Conservation (phyloP, 2,113 vertebrate species). For the Xiphorhynchus elegans region DNA sequence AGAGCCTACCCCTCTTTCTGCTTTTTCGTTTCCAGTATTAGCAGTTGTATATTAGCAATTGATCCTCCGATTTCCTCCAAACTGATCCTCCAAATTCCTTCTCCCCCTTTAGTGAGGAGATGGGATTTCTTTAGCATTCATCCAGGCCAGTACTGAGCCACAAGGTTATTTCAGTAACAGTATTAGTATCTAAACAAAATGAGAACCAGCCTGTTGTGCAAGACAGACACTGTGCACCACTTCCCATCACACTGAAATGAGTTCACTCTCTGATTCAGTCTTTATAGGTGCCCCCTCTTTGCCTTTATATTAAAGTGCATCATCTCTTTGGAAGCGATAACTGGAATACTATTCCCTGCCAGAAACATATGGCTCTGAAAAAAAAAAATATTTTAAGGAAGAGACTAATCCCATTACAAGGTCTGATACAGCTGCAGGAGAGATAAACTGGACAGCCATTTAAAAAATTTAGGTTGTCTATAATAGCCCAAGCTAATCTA, state of each 20-base stretch:
- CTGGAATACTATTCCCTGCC: neutral
- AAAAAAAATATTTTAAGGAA: conserved; percentile 16
- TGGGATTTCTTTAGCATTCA: neutral
- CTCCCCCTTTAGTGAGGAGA: neutral
- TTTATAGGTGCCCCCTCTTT: neutral
- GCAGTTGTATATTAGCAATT: neutral
- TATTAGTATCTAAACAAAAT: neutral
- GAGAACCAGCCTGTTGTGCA: neutral
- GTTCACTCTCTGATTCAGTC: neutral
- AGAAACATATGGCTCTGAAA: neutral
- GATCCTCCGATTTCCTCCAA: neutral
- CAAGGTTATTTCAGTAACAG: neutral
- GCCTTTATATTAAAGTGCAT: neutral
- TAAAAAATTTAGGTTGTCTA: conserved; percentile 57
- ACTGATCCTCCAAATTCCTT: neutral
- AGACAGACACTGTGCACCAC: neutral
- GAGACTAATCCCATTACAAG: conserved; percentile 64
- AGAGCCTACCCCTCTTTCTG: neutral
- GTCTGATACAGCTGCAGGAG: conserved; percentile 64
- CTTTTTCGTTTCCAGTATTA: neutral
- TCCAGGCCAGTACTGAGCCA: neutral
- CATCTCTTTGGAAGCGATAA: neutral
- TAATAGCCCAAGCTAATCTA: conserved; percentile 62
- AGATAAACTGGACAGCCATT: conserved; percentile 63
- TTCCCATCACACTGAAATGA: neutral